Evolutionary conservation across 1,140 invertebrate species (phyloP).

Genomic region (Drosophila ercepeae): DNA sequence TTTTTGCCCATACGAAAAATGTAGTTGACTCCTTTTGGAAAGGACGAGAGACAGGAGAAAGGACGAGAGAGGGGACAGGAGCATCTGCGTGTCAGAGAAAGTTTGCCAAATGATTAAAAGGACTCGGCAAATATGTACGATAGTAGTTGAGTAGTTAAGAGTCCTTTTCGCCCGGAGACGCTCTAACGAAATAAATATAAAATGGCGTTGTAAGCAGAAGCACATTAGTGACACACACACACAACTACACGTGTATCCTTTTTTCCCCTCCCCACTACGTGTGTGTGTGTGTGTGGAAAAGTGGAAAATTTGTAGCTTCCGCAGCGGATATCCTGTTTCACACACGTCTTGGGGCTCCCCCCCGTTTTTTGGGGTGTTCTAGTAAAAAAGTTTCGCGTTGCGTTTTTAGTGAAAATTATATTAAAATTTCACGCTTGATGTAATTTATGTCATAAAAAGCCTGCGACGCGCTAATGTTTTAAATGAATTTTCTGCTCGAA

Average conservation of each 20-base stretch:
- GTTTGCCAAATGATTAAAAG: constrained; percentile 82
- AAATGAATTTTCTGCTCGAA: constrained; percentile 82
- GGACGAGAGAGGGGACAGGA: neutral
- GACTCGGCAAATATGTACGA: constrained; percentile 53
- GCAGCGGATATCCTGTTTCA: constrained; percentile 81
- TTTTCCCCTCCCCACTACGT: constrained; percentile 7
- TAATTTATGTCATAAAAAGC: constrained; percentile 82
- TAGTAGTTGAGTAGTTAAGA: constrained; percentile 53
- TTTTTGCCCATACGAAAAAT: constrained; percentile 73
- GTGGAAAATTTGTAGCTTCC: constrained; percentile 83
- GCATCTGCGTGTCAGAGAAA: constrained; percentile 75
- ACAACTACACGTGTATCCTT: constrained; percentile 6
- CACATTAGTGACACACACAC: constrained; percentile 60
- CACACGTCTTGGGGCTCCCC: constrained; percentile 52
- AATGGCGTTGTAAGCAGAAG: constrained; percentile 77
- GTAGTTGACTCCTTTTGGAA: constrained; percentile 51
- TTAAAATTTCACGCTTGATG: constrained; percentile 84
- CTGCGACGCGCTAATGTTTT: constrained; percentile 61
- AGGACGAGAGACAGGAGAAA: neutral
- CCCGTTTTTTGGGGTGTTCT: constrained; percentile 13
- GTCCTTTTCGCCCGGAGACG: constrained; percentile 57
- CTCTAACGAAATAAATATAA: constrained; percentile 78
- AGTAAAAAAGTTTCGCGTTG: constrained; percentile 77
- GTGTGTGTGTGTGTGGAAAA: constrained; percentile 61
- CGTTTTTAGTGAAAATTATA: constrained; percentile 84